A percentile compares a stretch with the other conserved stretches of the same genome.
phyloP scores from a whole-genome alignment of 2,888 invertebrate species.

The Cataglyphis livida region DNA sequence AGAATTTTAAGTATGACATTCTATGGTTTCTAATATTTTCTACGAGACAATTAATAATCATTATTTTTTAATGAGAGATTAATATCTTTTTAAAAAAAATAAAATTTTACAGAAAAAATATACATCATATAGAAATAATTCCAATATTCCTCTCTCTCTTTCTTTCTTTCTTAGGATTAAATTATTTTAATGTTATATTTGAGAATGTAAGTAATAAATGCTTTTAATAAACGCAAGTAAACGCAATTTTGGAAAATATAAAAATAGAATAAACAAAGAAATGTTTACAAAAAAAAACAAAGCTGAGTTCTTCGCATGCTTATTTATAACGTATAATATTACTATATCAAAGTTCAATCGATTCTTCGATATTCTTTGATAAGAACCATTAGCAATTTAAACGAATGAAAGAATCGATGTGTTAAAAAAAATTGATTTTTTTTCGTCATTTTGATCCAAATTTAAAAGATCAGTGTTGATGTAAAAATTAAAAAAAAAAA shows the following conservation, averaged over 20 bases:
- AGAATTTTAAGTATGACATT: not conserved
- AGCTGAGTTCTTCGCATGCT: not conserved
- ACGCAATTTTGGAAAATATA: not conserved
- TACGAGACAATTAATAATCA: not conserved
- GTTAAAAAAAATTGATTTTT: not conserved
- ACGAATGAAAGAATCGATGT: not conserved
- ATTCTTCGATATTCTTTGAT: constrained; percentile 2
- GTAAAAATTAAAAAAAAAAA: not conserved
- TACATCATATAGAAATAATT: not conserved
- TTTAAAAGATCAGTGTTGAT: not conserved
- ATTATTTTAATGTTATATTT: not conserved
- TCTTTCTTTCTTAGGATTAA: not conserved
- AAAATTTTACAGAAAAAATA: not conserved
- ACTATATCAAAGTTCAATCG: constrained; percentile 13
- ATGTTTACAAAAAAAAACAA: not conserved
- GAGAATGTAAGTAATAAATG: not conserved
- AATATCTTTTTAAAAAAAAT: not conserved
- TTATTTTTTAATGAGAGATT: not conserved
- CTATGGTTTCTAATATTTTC: not conserved
- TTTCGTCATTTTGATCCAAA: not conserved
- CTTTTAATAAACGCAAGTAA: not conserved
- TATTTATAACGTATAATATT: not conserved
- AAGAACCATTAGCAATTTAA: not conserved
- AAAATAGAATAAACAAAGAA: not conserved
- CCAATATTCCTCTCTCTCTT: not conserved